Evolutionary conservation across 2,888 invertebrate species (phyloP).

Genomic region (Leptodirus hochenwartii): DNA sequence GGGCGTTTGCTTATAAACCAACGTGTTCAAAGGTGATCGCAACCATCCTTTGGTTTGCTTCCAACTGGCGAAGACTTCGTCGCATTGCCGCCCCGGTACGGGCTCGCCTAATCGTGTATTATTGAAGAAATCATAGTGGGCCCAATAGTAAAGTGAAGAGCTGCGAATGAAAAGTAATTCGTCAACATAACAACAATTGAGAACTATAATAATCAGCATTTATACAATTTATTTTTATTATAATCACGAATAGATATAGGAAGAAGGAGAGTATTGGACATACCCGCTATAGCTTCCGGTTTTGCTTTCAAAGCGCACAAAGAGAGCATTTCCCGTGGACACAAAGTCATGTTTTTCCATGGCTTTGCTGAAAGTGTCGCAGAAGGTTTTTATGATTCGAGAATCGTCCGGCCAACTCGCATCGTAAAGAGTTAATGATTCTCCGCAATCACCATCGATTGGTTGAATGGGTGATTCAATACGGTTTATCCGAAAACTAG

Average conservation of each 20-base stretch:
- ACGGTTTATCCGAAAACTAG: slow-evolving; percentile 70
- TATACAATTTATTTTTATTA: neutral
- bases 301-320: slow-evolving; percentile 78
- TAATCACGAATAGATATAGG: neutral
- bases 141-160: slow-evolving; percentile 87
- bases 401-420: slow-evolving; percentile 77
- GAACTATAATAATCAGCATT: neutral
- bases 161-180: slow-evolving; percentile 25
- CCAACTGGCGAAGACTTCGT: slow-evolving; percentile 79
- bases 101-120: slow-evolving; percentile 74
- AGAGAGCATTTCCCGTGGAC: slow-evolving; percentile 71
- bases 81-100: slow-evolving; percentile 64
- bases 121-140: slow-evolving; percentile 86
- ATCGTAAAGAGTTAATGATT: slow-evolving; percentile 78
- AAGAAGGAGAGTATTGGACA: slow-evolving; percentile 16
- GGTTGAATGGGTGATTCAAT: slow-evolving; percentile 76
- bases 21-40: slow-evolving; percentile 68
- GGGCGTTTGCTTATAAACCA: slow-evolving; percentile 66
- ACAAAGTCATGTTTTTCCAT: slow-evolving; percentile 90
- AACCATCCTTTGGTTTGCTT: slow-evolving; percentile 55
- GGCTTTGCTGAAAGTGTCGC: slow-evolving; percentile 82
- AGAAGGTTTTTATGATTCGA: slow-evolving; percentile 82
- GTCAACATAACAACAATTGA: no score
- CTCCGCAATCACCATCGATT: slow-evolving; percentile 78
- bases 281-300: slow-evolving; percentile 82